Evolutionary conservation across 2,888 invertebrate genomes (phyloP), one percentile per base, ranked within the genome.

Genomic region (Nomada ruficornis): DNA sequence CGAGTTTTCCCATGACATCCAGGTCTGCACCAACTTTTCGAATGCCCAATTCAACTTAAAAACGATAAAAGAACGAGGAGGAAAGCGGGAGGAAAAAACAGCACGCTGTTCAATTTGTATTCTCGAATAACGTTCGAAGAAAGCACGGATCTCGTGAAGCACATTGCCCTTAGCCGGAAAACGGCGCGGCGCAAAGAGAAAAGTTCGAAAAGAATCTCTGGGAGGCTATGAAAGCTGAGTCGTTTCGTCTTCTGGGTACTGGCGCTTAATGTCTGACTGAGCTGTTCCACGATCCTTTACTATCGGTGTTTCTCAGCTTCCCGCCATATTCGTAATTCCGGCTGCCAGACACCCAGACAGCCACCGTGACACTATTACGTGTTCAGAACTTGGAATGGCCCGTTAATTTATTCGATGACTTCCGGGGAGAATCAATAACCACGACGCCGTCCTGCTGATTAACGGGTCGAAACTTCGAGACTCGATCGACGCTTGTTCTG

Each of bases 341-440:
- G 64, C 71, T 57, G 78, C 67, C 65, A 80, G 72, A 55, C 71
- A 10, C 70, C 65, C 77, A 60, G 44, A 68, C 78, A n/a, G 26
- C 29, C 50, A 60, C 20, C 44, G 60, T 60, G 50, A 74, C 60
- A 55, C 68, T 80, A 42, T 74, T 82, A 80, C 57, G 72, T 29
- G 60, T 67, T 59, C 57, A 57, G 71, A 54, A 18, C 36, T 54
- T 73, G 69, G 50, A 54, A 83, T 20, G 63, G 42, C 68, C 74
- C 65, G 82, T 80, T 80, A 86, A 86, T 84, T 82, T 82, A 84
- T 84, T 55, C 78, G 64, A 52, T 63, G 55, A 67, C 80, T 67
- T 72, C 72, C 60, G 23, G 78, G 29, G 50, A 50, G 44, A 73
- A 74, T 80, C 86, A 74, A 81, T 82, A 76, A 68, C 71, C 36